Base-by-base conservation (phyloP, 2,888 invertebrate species). In the Orchesella flavescens region DNA sequence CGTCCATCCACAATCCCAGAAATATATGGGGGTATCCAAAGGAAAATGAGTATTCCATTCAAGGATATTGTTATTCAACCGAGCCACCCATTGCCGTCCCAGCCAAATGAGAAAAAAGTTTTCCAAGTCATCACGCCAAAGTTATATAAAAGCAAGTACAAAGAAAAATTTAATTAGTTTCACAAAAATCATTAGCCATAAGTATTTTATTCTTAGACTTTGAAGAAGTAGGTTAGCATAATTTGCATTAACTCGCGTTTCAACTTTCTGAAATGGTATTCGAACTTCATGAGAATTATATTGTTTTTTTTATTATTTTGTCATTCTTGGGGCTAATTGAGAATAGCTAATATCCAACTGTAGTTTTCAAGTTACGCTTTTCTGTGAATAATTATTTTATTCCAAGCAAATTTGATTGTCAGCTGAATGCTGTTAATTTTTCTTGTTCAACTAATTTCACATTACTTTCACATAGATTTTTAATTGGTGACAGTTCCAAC, bases 141-240 rank as follows among this genome's bases (percentile, higher is more conserved):
- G 80, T 63, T 61, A 19, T 49, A 57, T 23, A 57, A 69, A 76
- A 69, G 82, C 44, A 82, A 81, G 74, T 61, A 81, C 75, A 81
- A 82, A 71, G 68, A 81, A 81, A 76, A 82, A 71, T 82, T 65
- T 68, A 82, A 82, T 82, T 82, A 82, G 82, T 63, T 76, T 71
- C 34, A 34, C 34, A 34, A 34, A 71, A 59, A 46, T 59, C 19
- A 76, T 66, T 34, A 24, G n/a, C 55, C 57, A 19, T 55, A 49
- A 65, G 43, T 5, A 55, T 66, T 65, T 65, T 57, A 46, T 34
- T 34, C 34, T 49, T 49, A 49, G n/a, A 49, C n/a, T 7, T 44
- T 44, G 9, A 49, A 3, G 49, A 15, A 12, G 3, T 49, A 49
- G 15, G n/a, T 15, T 49, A 49, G n/a, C 12, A 49, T n/a, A n/a